Percentiles rank a stretch among this genome's conserved stretches.
phyloP scores from a whole-genome alignment of 2,888 invertebrate genomes.

The Ramazzottius varieornatus region DNA sequence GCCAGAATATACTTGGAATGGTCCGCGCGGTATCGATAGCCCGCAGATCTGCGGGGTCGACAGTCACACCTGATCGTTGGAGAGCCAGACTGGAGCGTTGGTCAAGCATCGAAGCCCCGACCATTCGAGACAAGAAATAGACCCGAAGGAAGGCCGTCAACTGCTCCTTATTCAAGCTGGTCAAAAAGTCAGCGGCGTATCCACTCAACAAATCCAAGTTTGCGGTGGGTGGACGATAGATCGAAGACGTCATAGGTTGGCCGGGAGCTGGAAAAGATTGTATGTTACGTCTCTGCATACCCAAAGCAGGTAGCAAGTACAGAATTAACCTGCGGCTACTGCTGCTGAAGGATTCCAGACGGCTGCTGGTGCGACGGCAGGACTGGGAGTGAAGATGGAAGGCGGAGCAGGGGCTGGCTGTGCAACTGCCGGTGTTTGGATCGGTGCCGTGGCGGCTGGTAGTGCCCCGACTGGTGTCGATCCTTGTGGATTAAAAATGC shows the following conservation, averaged over 20 bases:
- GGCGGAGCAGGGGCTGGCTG: too few relatives aligned
- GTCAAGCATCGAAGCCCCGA: background rate
- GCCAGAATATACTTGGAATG: background rate
- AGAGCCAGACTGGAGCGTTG: background rate
- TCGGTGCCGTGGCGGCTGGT: background rate
- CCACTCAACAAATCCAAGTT: background rate
- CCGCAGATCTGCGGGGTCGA: background rate
- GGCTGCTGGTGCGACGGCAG: background rate
- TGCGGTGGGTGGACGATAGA: background rate
- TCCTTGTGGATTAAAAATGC: background rate
- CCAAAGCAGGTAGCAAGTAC: background rate
- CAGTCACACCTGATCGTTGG: background rate
- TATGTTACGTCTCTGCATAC: background rate
- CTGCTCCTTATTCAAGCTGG: background rate
- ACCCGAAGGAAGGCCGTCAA: background rate
- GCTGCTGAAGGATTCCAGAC: background rate
- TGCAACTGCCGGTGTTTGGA: background rate
- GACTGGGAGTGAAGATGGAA: background rate
- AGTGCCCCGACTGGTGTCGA: background rate
- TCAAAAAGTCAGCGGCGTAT: background rate
- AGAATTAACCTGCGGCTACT: too few relatives aligned
- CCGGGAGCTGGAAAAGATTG: background rate
- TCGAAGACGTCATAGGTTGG: background rate
- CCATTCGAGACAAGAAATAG: background rate
- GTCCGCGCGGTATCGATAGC: background rate